Evolutionary conservation across 2,888 invertebrate species (phyloP).

Genomic region (Polyommatus iphigenia): DNA sequence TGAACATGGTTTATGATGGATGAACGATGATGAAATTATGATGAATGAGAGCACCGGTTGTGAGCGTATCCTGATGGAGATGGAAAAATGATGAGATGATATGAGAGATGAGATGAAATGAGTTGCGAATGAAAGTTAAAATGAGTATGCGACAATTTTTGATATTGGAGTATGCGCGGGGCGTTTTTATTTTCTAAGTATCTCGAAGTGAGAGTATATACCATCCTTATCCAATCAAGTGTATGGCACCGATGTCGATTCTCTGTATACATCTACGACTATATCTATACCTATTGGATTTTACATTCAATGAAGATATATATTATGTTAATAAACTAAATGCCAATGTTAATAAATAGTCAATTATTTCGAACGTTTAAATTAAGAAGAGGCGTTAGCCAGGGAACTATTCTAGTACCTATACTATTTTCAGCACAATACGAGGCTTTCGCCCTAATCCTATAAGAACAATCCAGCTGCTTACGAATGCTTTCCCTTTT

Average conservation of each 20-base stretch:
- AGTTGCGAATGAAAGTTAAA: neutral
- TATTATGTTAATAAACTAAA: neutral
- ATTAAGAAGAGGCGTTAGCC: neutral
- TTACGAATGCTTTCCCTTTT: neutral
- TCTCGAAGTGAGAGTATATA: neutral
- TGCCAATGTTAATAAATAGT: neutral
- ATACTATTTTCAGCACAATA: neutral
- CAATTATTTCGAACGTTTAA: slow-evolving; percentile 8
- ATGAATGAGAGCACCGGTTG: neutral
- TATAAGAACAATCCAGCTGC: neutral
- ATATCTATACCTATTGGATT: neutral
- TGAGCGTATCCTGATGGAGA: neutral
- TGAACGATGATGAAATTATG: neutral
- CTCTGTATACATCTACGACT: neutral
- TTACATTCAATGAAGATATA: neutral
- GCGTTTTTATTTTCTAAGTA: neutral
- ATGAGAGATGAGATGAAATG: neutral
- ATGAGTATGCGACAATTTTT: neutral
- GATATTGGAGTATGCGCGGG: neutral
- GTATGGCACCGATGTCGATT: neutral
- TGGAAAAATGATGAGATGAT: neutral
- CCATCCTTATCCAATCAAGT: neutral
- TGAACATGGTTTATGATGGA: neutral
- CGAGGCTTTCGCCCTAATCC: neutral
- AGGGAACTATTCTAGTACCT: neutral